Base-by-base conservation (phyloP, 2,113 vertebrate genomes). In the Hemicordylus capensis region DNA sequence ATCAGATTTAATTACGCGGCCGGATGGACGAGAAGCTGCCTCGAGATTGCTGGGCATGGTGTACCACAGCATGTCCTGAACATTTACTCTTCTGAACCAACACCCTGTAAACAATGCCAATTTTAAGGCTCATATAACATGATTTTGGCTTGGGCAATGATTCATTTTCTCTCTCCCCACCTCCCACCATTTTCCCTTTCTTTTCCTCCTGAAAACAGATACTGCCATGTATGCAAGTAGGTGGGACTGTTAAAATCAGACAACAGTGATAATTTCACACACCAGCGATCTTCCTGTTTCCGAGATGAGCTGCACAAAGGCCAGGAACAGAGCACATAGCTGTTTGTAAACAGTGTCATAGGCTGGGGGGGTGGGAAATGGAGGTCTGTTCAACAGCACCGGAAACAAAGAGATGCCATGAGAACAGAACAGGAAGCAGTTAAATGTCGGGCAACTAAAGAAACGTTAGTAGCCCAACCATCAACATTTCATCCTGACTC, bases 1-100 rank as follows among this genome's bases (percentile, higher is more conserved):
- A 92, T 76, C 81, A 44, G 80, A 82, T 89, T 86, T 91, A 56
- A 90, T 84, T 89, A 73, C 31, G 56, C 28, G 77, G 75, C 81
- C 73, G 73, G 67, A 86, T 56, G 90, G 90, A 92, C 66, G 70
- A 77, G 64, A 89, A 87, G n/a, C 58, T 24, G 64, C 31, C 81
- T 82, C 80, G 81, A 7, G 85, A 1, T 80, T 54, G 44, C 59
- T 28, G 73, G 82, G 7, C 11, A 34, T n/a, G 3, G 14, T 2
- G 44, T 42, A 39, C n/a, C 74, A 58, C 51, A 56, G 24, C 26
- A 54, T 26, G 37, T 6, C 17, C 6, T 39, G 37, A 7, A 2
- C 20, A 15, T 24, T 61, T 6, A 1, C 56, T 64, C 46, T 5
- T 79, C 82, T 64, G 84, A 67, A 70, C 61, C 34, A n/a, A 26